phyloP scores from a whole-genome alignment of 1,140 invertebrate species.

The Drosophila willistoni region DNA sequence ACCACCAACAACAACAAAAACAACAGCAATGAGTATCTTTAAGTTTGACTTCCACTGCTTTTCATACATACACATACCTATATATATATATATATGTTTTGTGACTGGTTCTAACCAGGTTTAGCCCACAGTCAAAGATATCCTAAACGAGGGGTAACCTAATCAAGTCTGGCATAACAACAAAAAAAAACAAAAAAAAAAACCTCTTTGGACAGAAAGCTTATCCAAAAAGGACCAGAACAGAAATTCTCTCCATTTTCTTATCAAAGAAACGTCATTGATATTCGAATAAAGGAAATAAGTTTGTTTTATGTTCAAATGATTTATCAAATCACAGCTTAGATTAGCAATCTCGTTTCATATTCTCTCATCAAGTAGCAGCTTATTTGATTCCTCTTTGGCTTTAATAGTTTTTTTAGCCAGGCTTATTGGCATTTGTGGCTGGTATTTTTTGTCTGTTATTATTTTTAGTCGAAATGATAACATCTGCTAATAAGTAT shows the following conservation, averaged over 20 bases:
- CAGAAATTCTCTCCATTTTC: too few species aligned
- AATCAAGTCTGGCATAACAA: too few species aligned
- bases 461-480: slow-evolving; percentile 57
- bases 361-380: slow-evolving; percentile 1
- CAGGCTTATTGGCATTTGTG: slow-evolving; percentile 22
- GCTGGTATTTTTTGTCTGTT: slow-evolving; percentile 25
- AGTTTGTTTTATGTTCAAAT: neutral
- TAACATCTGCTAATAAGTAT: slow-evolving; percentile 63
- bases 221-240: too few species aligned
- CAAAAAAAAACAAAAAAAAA: too few species aligned
- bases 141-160: neutral
- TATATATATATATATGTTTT: neutral
- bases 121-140: slow-evolving; percentile 9
- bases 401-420: neutral
- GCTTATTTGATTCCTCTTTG: neutral
- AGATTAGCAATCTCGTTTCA: neutral
- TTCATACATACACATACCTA: neutral
- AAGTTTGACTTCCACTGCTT: neutral
- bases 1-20: neutral
- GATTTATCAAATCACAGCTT: neutral
- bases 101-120: slow-evolving; percentile 13
- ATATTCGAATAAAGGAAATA: neutral
- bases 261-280: too few species aligned
- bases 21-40: neutral
- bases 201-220: too few species aligned